phyloP scores from a whole-genome alignment of 2,113 vertebrate species.

The Catharus fuscescens region DNA sequence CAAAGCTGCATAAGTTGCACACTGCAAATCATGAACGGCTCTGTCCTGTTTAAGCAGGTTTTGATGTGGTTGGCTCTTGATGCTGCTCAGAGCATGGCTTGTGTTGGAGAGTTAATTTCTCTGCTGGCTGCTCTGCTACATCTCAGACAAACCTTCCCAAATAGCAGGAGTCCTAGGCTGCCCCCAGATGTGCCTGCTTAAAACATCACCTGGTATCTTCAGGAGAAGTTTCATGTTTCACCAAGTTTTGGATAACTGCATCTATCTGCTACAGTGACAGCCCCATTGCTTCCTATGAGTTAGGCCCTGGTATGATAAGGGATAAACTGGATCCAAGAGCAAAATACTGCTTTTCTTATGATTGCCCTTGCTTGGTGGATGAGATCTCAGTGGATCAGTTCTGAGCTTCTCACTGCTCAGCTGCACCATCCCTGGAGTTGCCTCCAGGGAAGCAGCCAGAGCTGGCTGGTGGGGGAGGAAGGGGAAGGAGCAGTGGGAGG shows the following conservation, averaged over 20 bases:
- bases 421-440: neutral
- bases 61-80: neutral
- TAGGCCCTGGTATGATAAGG: neutral
- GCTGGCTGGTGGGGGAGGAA: neutral
- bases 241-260: neutral
- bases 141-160: constrained; percentile 4
- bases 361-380: neutral
- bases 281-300: neutral
- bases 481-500: neutral
- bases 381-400: neutral
- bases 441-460: neutral
- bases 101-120: constrained; percentile 3
- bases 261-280: neutral
- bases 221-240: neutral
- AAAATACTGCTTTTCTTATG: neutral
- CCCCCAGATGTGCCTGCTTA: neutral
- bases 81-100: neutral
- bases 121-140: neutral
- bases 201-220: neutral
- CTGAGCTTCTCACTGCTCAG: neutral
- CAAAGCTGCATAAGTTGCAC: neutral
- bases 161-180: neutral
- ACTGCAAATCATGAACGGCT: neutral
- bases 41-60: constrained; percentile 16
- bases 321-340: neutral